Conservation (phyloP, 2,888 invertebrate genomes). For the Ophraella communa region DNA sequence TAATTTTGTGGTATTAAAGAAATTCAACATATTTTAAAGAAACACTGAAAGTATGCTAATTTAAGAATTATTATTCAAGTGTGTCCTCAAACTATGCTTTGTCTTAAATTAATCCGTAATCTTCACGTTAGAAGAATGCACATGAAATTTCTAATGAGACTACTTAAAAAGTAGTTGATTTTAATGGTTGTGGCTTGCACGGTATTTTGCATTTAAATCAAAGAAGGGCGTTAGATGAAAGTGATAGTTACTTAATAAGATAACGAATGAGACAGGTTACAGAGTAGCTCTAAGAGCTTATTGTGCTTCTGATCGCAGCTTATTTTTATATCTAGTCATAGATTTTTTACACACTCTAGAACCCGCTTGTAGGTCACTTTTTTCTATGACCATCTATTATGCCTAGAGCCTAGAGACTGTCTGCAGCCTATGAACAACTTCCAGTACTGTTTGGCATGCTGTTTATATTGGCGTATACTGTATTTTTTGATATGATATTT, state of each 20-base stretch:
- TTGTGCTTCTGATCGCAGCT: no score
- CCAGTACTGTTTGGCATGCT: no score
- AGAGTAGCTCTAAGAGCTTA: no score
- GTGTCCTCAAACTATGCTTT: slow-evolving; percentile 24
- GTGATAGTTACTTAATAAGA: not conserved
- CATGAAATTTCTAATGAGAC: slow-evolving; percentile 4
- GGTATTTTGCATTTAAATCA: not conserved
- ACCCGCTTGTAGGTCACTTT: no score
- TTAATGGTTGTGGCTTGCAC: not conserved
- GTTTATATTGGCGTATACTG: no score
- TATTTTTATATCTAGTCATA: no score
- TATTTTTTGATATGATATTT: no score
- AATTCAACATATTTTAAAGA: slow-evolving; percentile 16
- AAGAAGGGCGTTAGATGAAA: not conserved
- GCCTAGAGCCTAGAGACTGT: no score
- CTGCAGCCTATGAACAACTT: no score
- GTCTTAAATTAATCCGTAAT: slow-evolving; percentile 10
- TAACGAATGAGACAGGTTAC: no score
- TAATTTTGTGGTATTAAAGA: slow-evolving; percentile 15
- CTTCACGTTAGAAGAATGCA: not conserved
- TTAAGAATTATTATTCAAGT: slow-evolving; percentile 31
- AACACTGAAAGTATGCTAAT: slow-evolving; percentile 38
- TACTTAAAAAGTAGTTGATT: not conserved
- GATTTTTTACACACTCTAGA: no score
- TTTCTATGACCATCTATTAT: no score